Evolutionary conservation across 2,888 invertebrate genomes (phyloP).

Genomic region (Gisinianus flammeolus): DNA sequence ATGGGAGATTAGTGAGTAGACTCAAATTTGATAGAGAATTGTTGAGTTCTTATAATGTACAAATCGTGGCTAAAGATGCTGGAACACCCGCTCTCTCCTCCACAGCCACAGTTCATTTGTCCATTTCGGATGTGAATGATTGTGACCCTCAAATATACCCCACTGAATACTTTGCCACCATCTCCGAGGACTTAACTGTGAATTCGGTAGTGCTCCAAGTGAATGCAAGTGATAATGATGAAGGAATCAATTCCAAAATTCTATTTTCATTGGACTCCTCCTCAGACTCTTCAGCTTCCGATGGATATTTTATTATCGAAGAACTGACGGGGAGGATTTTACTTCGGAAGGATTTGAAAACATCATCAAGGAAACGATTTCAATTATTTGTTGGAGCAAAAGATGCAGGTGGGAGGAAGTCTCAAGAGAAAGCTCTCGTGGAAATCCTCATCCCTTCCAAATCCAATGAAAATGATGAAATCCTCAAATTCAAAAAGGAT

Average conservation of each 20-base stretch:
- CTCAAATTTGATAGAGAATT: conserved; percentile 81
- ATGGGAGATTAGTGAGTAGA: conserved; percentile 82
- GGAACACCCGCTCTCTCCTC: conserved; percentile 89
- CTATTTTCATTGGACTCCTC: conserved; percentile 80
- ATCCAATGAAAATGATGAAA: conserved; percentile 69
- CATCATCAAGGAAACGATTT: conserved; percentile 71
- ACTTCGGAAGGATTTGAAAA: conserved; percentile 71
- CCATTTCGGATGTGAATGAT: conserved; percentile 87
- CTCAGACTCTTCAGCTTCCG: conserved; percentile 67
- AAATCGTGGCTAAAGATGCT: conserved; percentile 88
- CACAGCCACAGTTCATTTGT: conserved; percentile 82
- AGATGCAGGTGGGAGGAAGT: conserved; percentile 78
- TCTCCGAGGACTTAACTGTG: conserved; percentile 68
- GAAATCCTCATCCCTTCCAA: conserved; percentile 74
- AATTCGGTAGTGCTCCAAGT: conserved; percentile 76
- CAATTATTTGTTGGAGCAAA: conserved; percentile 77
- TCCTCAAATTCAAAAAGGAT: conserved; percentile 72
- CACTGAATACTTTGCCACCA: conserved; percentile 77
- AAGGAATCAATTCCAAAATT: conserved; percentile 83
- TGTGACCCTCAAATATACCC: conserved; percentile 93
- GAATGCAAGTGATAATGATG: conserved; percentile 82
- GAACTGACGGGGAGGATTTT: conserved; percentile 77
- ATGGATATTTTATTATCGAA: conserved; percentile 78
- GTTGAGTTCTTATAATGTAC: conserved; percentile 77
- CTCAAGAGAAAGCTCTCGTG: conserved; percentile 76